A percentile compares a stretch with the other conserved stretches of the same genome.
phyloP scores from a whole-genome alignment of 2,113 vertebrate genomes.

The Ellobius talpinus region DNA sequence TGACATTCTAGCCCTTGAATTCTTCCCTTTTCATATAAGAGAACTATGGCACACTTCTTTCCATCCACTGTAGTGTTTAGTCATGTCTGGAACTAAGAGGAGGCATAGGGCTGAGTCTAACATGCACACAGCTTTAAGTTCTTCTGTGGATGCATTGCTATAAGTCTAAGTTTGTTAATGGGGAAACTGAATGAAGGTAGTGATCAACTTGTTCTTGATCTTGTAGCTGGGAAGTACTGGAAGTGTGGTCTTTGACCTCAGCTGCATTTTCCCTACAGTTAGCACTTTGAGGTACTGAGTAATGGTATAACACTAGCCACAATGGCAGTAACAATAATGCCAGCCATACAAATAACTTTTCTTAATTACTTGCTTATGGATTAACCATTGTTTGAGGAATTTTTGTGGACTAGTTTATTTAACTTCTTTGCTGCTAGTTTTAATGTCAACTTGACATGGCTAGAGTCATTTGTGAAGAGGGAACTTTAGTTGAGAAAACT shows the following conservation, averaged over 20 bases:
- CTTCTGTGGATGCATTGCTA: not conserved
- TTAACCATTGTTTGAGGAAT: not conserved
- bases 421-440: not conserved
- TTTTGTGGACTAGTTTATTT: not conserved
- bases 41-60: accelerated
- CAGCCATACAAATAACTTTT: not conserved
- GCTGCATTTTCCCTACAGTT: not conserved
- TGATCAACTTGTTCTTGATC: not conserved
- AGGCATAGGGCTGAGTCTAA: not conserved
- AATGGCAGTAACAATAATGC: too few species aligned
- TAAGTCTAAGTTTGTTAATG: not conserved
- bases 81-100: not conserved
- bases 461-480: not conserved
- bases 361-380: too few species aligned
- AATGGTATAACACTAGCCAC: not conserved
- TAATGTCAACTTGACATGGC: not conserved
- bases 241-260: not conserved
- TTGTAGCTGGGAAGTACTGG: not conserved
- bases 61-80: too few species aligned
- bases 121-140: not conserved
- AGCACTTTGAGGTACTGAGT: not conserved
- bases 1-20: not conserved
- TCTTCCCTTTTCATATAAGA: not conserved
- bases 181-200: not conserved
- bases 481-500: not conserved